Evolutionary conservation across 1,140 invertebrate species (phyloP).

Genomic region (Cheumatopsyche charites): DNA sequence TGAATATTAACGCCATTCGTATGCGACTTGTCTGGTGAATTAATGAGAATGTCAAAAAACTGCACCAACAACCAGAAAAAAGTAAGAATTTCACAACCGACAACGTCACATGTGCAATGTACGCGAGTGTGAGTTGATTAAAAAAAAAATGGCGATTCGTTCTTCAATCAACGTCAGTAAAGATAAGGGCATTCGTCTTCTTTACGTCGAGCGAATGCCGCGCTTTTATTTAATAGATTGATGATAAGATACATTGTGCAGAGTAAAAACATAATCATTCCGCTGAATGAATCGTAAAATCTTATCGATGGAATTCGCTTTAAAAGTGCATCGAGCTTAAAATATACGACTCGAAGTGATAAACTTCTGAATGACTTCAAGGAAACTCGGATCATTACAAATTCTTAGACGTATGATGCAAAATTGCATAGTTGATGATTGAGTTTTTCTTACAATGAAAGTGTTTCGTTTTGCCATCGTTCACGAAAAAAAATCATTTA

Average conservation of each 20-base stretch:
- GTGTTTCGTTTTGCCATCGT: too few relatives aligned
- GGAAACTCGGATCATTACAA: too few relatives aligned
- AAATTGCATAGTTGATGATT: too few relatives aligned
- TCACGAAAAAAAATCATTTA: too few relatives aligned
- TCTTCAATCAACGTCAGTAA: slow-evolving; percentile 20
- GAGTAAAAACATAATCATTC: background rate
- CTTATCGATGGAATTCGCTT: background rate
- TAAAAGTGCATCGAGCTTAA: background rate
- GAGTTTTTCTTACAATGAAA: too few relatives aligned
- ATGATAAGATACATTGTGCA: slow-evolving; percentile 3
- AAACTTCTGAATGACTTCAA: too few relatives aligned
- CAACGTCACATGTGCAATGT: background rate
- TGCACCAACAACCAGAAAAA: background rate
- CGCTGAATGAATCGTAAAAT: background rate
- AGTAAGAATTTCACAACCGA: background rate
- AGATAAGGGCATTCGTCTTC: slow-evolving; percentile 16
- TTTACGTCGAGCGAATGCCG: slow-evolving; percentile 6
- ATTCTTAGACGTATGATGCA: too few relatives aligned
- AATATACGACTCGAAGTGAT: too few relatives aligned
- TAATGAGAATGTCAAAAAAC: background rate
- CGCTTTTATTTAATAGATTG: slow-evolving; percentile 26
- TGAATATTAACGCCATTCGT: background rate
- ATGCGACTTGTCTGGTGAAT: slow-evolving; percentile 13
- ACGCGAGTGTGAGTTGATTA: background rate
- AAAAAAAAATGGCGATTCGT: slow-evolving; percentile 10